Base-by-base conservation (phyloP, 2,888 invertebrate species). In the Myopa testacea region DNA sequence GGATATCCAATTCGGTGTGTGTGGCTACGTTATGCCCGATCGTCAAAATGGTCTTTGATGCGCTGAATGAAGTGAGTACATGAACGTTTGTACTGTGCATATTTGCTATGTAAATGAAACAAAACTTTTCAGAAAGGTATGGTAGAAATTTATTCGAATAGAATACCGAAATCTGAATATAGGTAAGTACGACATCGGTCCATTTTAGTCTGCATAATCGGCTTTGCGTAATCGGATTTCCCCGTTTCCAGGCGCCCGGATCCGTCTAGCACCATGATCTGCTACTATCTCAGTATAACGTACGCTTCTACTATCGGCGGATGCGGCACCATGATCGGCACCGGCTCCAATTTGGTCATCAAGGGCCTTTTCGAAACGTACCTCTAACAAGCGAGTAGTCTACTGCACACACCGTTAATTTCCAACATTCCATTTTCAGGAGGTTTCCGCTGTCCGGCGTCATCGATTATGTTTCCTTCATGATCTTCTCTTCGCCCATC, bases 11-110 rank as follows among this genome's bases (percentile, higher is more conserved):
- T 87, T 95, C 96, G 0, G 96, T 96, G 0, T 95, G 95, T 0
- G 94, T 95, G 0, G 95, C 96, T 1, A 95, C 96, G 95, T 96
- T 96, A 96, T 93, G 95, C 79, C 96, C 96, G 1, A 96, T 96
- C 78, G 77, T 96, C 12, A 93, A 94, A 81, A 95, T 95, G 7
- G 94, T 96, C 3, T 89, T 96, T 6, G 92, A 93, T 83, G 95
- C 96, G 80, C 89, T 96, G 45, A 93, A 94, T 89, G 90, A 92
- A 88, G 93, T 93, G 86, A 90, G 90, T 86, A 78, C n/a, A 38
- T 26, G 26, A 55, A 19, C 45, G 7, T 8, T 58, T 2, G 4
- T 62, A 62, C 4, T 50, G 14, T 50, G 1, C 2, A 37, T 37
- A 1, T 0, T 19, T 12, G 26, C 4, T 26, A 4, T 14, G 26